Base-by-base conservation (phyloP, 2,113 vertebrate genomes). In the Rhadina sibilatrix region DNA sequence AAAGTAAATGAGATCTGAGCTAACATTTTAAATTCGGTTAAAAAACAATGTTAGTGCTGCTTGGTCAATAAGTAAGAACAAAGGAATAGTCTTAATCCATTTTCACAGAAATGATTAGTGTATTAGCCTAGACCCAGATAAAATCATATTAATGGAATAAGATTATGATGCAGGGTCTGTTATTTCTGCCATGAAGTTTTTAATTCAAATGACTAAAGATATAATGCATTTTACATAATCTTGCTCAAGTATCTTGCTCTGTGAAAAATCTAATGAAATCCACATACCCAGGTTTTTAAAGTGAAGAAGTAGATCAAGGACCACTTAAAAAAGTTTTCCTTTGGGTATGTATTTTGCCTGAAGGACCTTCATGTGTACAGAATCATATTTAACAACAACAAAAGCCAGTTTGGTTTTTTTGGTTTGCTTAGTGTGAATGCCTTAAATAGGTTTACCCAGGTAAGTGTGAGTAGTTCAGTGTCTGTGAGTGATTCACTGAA, bases 401-500 rank as follows among this genome's bases (percentile, higher is more conserved):
- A 31, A 80, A 68, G 57, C 18, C 53, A 47, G 3, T 87, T 71
- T 9, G 18, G 28, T 63, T 96, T 54, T 87, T 52, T 69, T 90
- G 20, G 21, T 54, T 78, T 77, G 20, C 30, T 68, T 92, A 59
- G 19, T 94, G 44, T 77, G 86, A 94, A 49, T 92, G 75, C 40
- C 47, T 82, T 95, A 79, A 95, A 87, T 87, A 80, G 64, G 17
- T 68, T 87, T 87, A 79, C 21, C 22, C 86, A n/a, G 44, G 44
- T 91, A 57, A 83, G 28, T 12, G 15, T 93, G 64, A 89, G 96
- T 87, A 89, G 75, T 95, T 85, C 53, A 68, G 68, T 68, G 38
- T 65, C 49, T 88, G 75, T 95, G 69, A 75, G 16, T 53, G 38
- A 68, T 52, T 68, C 71, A 88, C 74, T 50, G 82, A 59, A 53